Conservation (phyloP, 2,113 vertebrate species). For the Zosterops japonicus region DNA sequence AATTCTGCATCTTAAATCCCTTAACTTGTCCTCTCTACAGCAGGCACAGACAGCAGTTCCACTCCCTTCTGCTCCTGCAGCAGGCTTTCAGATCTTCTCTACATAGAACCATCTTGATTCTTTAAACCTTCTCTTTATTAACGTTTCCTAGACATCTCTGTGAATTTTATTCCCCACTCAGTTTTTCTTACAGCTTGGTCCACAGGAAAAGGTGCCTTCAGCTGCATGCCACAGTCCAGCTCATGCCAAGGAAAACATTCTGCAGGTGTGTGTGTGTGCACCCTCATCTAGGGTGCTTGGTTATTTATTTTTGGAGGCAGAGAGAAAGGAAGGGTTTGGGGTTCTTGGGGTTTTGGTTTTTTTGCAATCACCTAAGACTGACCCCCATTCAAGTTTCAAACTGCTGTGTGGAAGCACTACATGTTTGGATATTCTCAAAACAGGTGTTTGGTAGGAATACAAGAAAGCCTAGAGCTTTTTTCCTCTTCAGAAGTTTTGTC, state of each 20-base stretch:
- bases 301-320: not conserved
- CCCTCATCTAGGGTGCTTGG: not conserved
- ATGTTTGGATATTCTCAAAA: not conserved
- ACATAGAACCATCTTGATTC: accelerated
- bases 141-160: not conserved
- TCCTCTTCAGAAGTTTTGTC: not conserved
- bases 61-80: not conserved
- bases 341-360: not conserved
- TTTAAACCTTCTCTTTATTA: not conserved
- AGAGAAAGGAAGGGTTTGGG: not conserved
- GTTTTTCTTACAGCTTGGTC: not conserved
- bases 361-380: not conserved
- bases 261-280: not conserved
- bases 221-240: not conserved
- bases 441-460: not conserved
- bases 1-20: not conserved
- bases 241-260: not conserved
- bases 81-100: not conserved
- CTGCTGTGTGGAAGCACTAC: not conserved
- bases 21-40: not conserved
- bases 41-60: not conserved
- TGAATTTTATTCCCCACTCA: not conserved
- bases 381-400: not conserved
- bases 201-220: not conserved
- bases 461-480: not conserved